Conservation (phyloP, 2,888 invertebrate species). For the Coronaproctus castanopsis region DNA sequence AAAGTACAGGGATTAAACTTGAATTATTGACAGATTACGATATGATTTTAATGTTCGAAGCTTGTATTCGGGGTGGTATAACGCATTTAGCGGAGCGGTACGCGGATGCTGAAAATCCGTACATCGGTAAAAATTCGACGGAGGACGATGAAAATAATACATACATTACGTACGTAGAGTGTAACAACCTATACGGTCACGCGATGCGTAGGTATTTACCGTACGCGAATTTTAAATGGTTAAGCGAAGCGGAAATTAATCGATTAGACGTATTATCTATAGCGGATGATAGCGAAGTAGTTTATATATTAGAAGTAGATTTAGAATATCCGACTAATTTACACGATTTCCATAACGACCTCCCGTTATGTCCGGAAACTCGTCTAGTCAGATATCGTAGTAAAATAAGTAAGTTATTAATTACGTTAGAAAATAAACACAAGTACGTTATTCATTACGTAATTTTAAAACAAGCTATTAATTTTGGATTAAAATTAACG, state of each 20-base stretch:
- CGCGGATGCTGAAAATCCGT: neutral
- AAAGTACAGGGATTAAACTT: neutral
- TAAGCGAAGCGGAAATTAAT: neutral
- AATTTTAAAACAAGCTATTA: neutral
- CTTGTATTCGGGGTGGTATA: neutral
- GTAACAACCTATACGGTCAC: neutral
- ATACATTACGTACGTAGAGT: neutral
- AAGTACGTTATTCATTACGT: neutral
- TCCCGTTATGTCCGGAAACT: neutral
- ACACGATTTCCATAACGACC: neutral
- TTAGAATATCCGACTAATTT: neutral
- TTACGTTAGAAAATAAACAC: neutral
- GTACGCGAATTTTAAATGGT: neutral
- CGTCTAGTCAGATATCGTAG: neutral
- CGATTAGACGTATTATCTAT: neutral
- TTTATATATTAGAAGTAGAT: neutral
- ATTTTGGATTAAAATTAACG: neutral
- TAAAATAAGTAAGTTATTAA: neutral
- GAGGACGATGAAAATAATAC: neutral
- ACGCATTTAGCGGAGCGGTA: neutral
- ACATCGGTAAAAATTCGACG: neutral
- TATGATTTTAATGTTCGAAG: neutral
- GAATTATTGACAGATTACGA: neutral
- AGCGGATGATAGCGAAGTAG: neutral
- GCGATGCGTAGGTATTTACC: neutral